A percentile compares a stretch with the other conserved stretches of the same genome.
These are phyloP conservation scores for Acropternis orthonyx DNA, from an alignment of 2,797 vertebrate species.

Conservation along the genomic window DNA sequence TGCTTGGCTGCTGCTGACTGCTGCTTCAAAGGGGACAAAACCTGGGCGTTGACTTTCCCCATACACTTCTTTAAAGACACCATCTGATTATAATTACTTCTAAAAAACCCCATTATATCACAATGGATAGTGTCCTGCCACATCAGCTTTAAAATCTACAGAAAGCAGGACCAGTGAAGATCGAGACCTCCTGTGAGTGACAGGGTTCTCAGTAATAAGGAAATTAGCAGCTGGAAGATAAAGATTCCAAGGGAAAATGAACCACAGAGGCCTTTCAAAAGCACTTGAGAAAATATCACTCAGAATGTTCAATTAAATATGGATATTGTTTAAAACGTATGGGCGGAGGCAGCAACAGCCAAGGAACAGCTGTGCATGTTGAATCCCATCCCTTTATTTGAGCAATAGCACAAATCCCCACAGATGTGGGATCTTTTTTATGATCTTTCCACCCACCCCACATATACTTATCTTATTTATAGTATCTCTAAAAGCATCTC, in stretches of 20 bases:
- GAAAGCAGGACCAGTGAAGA: neutral
- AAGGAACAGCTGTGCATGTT: slow-evolving; percentile 33
- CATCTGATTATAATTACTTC: neutral
- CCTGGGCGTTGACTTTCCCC: neutral
- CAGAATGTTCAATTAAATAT: neutral
- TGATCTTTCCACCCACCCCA: neutral
- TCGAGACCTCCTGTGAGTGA: neutral
- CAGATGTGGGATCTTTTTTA: neutral
- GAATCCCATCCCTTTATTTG: slow-evolving; percentile 21
- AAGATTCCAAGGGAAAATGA: neutral
- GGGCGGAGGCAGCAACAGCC: neutral
- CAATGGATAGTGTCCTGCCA: neutral
- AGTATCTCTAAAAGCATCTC: slow-evolving; percentile 5
- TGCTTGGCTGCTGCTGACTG: neutral
- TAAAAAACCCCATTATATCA: neutral
- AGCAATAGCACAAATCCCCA: slow-evolving; percentile 26
- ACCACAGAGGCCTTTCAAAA: neutral
- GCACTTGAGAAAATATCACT: neutral
- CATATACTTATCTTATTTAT: slow-evolving; percentile 7
- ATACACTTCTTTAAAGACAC: neutral
- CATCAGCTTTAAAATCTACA: neutral
- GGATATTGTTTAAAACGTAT: slow-evolving; percentile 11
- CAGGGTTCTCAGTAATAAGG: neutral
- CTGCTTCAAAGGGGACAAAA: neutral
- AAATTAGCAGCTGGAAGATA: neutral